Percentiles rank a stretch among this genome's conserved stretches.
These are phyloP conservation scores for Bombylius discolor DNA, from an alignment of 2,888 invertebrate genomes.

Conservation along the genomic window DNA sequence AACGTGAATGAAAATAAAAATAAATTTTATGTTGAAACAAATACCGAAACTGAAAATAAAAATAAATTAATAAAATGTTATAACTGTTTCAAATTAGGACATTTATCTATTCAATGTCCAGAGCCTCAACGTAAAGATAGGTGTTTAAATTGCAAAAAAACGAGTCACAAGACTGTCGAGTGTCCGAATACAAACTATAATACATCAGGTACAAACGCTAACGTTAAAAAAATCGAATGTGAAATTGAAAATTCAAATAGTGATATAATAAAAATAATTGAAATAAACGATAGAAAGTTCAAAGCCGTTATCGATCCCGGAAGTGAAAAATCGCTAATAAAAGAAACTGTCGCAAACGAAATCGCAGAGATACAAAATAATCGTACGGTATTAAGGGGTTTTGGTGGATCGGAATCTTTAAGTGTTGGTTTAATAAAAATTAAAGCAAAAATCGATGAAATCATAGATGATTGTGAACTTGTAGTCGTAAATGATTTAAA, in stretches of 20 bases:
- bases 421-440: not conserved
- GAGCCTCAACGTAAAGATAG: not conserved
- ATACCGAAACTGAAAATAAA: too few relatives aligned
- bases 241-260: not conserved
- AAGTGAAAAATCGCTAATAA: not conserved
- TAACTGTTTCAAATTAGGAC: constrained; percentile 1
- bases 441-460: not conserved
- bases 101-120: constrained; percentile 1
- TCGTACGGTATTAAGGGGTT: not conserved
- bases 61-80: not conserved
- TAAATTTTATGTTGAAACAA: too few relatives aligned
- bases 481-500: not conserved
- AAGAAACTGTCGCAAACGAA: not conserved
- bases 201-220: too few relatives aligned
- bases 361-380: not conserved
- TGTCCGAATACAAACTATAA: not conserved
- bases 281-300: not conserved
- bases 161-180: not conserved
- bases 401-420: not conserved
- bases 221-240: too few relatives aligned
- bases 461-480: not conserved
- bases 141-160: not conserved
- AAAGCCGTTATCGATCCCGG: not conserved
- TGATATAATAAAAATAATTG: not conserved
- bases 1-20: too few relatives aligned